phyloP scores from a whole-genome alignment of 2,797 vertebrate species.

The Enteromius trimaculatus region DNA sequence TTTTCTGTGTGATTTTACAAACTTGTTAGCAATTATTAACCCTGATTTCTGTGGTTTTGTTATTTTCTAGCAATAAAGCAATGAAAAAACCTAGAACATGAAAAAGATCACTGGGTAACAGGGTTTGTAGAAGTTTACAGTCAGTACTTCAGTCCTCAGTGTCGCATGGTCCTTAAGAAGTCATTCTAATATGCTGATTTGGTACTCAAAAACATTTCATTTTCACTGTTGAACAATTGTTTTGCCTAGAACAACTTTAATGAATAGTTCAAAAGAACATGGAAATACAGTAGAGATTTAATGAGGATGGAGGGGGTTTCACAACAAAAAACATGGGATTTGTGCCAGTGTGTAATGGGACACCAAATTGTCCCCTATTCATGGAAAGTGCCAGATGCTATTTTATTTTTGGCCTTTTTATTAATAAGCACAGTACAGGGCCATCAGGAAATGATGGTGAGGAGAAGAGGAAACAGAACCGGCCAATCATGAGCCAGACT shows the following conservation, averaged over 20 bases:
- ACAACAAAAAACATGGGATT: slow-evolving; percentile 24
- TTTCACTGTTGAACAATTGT: neutral
- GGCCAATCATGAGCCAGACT: neutral
- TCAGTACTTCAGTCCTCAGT: neutral
- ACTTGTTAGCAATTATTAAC: neutral
- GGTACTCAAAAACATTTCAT: neutral
- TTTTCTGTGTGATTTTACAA: neutral
- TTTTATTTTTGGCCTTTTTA: slow-evolving; percentile 34
- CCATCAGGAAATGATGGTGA: neutral
- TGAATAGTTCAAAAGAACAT: neutral
- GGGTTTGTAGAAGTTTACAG: neutral
- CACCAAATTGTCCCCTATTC: slow-evolving; percentile 18
- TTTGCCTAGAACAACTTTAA: neutral
- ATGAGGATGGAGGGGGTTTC: neutral
- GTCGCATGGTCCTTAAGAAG: neutral
- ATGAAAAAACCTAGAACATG: neutral
- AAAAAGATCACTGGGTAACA: neutral
- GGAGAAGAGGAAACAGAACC: neutral
- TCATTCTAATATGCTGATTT: neutral
- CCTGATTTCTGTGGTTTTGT: neutral
- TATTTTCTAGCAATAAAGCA: neutral
- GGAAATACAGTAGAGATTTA: neutral
- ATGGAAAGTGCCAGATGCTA: slow-evolving; percentile 38
- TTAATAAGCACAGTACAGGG: slow-evolving; percentile 1
- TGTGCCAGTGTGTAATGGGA: slow-evolving; percentile 17